A percentile compares a stretch with the other conserved stretches of the same genome.
Evolutionary conservation across 2,113 vertebrate genomes (phyloP).

Genomic region (Girardinichthys multiradiatus): DNA sequence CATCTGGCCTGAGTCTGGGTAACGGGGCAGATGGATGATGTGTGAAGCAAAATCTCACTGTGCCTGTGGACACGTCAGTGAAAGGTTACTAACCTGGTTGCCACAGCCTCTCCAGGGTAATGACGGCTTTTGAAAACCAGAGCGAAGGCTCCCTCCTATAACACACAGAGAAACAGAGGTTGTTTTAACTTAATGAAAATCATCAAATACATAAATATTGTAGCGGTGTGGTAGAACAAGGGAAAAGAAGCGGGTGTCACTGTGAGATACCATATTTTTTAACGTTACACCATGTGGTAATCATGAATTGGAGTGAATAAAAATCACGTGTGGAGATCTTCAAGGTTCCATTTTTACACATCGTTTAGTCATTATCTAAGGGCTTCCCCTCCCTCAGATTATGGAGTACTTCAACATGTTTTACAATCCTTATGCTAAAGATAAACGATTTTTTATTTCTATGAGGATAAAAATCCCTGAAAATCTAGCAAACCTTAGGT

Average conservation of each 20-base stretch:
- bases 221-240: accelerated
- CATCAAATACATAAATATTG: conserved; percentile 2
- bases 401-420: neutral
- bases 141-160: conserved; percentile 93
- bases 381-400: neutral
- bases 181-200: conserved; percentile 1
- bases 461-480: neutral
- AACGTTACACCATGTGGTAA: too few relatives aligned
- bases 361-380: neutral
- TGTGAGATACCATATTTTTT: neutral
- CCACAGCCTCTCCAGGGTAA: conserved; percentile 91
- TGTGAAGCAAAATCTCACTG: conserved; percentile 8
- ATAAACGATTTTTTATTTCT: neutral
- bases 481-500: too few relatives aligned
- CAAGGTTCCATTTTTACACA: neutral
- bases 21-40: neutral
- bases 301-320: neutral
- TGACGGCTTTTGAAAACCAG: conserved; percentile 95
- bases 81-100: conserved; percentile 86
- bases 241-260: neutral
- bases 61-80: conserved; percentile 7
- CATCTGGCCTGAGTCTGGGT: conserved; percentile 13
- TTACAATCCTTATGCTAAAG: neutral
- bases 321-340: neutral
- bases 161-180: conserved; percentile 21